These are phyloP conservation scores for Lepidothrix coronata DNA, from an alignment of 2,113 vertebrate species.

Conservation along the genomic window DNA sequence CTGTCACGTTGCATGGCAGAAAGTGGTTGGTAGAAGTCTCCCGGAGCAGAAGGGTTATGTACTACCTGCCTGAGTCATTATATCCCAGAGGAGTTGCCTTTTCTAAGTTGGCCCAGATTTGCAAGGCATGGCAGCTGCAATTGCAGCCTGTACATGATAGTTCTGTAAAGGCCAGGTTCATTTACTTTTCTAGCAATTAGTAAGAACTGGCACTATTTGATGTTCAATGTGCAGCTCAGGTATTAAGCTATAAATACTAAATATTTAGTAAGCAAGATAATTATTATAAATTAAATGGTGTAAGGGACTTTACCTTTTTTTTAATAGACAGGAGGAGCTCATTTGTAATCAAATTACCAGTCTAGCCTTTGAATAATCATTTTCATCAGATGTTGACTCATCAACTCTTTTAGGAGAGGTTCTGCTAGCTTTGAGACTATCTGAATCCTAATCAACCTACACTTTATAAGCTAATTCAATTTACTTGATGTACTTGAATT, in stretches of 20 bases:
- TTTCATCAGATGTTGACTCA: neutral
- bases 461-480: neutral
- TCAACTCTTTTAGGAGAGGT: neutral
- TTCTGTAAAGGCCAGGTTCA: neutral
- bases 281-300: neutral
- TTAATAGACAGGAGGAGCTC: neutral
- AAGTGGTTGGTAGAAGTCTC: neutral
- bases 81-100: neutral
- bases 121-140: neutral
- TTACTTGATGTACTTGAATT: neutral
- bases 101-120: neutral
- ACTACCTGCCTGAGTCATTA: neutral
- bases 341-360: neutral
- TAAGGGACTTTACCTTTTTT: neutral
- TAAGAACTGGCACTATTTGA: neutral
- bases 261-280: neutral
- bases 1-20: neutral
- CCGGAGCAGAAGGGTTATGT: neutral
- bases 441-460: neutral
- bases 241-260: neutral
- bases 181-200: neutral
- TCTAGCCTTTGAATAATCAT: neutral
- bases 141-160: neutral
- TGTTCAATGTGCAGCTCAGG: neutral
- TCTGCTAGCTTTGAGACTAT: neutral